Conservation (phyloP, 2,888 invertebrate genomes). For the Omphaloscelis lunosa region DNA sequence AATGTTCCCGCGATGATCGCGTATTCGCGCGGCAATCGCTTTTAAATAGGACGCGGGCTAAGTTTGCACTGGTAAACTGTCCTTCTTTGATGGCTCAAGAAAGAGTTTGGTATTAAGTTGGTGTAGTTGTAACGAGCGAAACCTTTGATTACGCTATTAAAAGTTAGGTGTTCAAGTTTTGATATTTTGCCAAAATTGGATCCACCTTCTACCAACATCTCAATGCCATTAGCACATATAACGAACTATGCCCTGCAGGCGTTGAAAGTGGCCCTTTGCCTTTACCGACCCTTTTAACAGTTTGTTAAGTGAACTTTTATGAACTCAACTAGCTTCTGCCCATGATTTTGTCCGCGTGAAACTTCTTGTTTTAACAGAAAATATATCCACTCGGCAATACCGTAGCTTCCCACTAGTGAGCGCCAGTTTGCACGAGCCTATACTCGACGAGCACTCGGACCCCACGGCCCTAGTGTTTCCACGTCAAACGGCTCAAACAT, state of each 20-base stretch:
- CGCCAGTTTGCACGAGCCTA: too few relatives aligned
- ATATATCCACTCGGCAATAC: too few relatives aligned
- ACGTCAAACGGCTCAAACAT: too few relatives aligned
- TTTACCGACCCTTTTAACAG: background rate
- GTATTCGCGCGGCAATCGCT: too few relatives aligned
- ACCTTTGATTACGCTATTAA: conserved; percentile 41
- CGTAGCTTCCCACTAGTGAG: too few relatives aligned
- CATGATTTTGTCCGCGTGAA: background rate
- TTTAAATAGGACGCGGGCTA: too few relatives aligned
- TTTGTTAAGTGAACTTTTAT: background rate
- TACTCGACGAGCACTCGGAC: too few relatives aligned
- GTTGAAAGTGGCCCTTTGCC: background rate
- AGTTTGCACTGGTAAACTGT: conserved; percentile 1
- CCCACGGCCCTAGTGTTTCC: too few relatives aligned
- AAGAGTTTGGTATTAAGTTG: conserved; percentile 10
- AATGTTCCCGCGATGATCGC: too few relatives aligned
- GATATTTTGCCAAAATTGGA: conserved; percentile 25
- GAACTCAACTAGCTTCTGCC: background rate
- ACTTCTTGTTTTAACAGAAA: too few relatives aligned
- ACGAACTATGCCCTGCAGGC: background rate
- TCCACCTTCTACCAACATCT: background rate
- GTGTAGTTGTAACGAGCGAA: conserved; percentile 28
- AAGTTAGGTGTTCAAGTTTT: conserved; percentile 13
- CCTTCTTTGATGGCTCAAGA: background rate
- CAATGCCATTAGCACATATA: background rate